Conservation (phyloP, 2,888 invertebrate species). For the Drosophila paranaensis region DNA sequence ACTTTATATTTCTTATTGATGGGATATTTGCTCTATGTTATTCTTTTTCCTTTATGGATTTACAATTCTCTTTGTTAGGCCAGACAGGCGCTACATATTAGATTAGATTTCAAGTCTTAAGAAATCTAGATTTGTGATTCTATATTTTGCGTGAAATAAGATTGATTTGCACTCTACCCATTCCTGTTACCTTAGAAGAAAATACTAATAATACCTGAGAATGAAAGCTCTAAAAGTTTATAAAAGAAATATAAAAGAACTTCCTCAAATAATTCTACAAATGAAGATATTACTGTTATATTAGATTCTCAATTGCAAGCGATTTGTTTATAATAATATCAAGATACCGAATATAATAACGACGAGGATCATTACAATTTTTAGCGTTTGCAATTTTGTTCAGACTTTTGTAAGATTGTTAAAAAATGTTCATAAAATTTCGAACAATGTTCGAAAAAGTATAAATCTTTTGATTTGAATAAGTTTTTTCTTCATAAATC, state of each 20-base stretch:
- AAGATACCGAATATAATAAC: no score
- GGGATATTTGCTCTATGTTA: slow-evolving; percentile 6
- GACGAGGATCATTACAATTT: no score
- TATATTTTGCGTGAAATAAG: neutral
- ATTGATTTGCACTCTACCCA: neutral
- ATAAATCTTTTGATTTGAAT: neutral
- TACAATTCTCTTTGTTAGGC: slow-evolving; percentile 10
- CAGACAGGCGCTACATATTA: neutral
- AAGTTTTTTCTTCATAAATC: neutral
- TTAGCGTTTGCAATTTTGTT: no score
- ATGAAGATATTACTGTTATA: no score
- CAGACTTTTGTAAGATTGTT: no score
- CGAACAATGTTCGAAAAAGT: neutral
- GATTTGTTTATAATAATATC: no score
- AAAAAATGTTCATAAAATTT: neutral
- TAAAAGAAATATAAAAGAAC: no score
- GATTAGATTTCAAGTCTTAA: slow-evolving; percentile 32
- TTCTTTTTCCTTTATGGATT: slow-evolving; percentile 25
- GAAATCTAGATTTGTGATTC: slow-evolving; percentile 4
- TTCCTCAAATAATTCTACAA: no score
- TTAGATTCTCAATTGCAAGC: no score
- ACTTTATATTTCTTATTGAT: slow-evolving; percentile 37
- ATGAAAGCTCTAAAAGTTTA: neutral
- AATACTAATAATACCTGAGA: neutral
- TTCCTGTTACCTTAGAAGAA: neutral